These are phyloP conservation scores for Pyrrhosoma nymphula DNA, from an alignment of 2,888 invertebrate genomes.

Conservation along the genomic window DNA sequence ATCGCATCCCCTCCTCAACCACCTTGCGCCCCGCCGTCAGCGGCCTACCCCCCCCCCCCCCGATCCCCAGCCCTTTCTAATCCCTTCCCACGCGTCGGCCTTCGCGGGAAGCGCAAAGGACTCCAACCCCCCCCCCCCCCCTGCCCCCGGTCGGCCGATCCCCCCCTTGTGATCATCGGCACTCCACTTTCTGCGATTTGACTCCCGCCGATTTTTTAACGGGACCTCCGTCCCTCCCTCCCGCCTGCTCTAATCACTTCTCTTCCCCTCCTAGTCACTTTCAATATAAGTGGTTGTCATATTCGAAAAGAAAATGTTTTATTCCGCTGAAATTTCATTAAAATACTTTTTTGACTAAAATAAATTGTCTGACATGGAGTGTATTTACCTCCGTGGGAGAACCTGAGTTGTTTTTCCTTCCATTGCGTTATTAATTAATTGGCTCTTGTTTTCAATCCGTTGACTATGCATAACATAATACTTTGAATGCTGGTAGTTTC, in stretches of 20 bases:
- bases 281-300: no score
- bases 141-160: neutral
- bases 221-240: neutral
- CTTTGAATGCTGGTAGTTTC: no score
- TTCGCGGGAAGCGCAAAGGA: neutral
- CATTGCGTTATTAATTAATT: no score
- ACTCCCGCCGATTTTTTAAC: neutral
- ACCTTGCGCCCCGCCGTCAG: neutral
- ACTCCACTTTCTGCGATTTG: neutral
- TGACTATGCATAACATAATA: no score
- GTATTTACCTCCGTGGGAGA: no score
- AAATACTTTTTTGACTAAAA: no score
- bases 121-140: no score
- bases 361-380: no score
- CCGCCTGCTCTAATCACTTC: neutral
- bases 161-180: constrained; percentile 36
- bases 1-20: neutral
- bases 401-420: no score
- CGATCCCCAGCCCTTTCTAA: neutral
- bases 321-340: no score
- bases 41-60: neutral
- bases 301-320: no score
- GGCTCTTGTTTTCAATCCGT: no score
- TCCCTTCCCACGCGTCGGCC: constrained; percentile 34
- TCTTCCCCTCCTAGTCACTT: neutral